Conservation (phyloP, 1,140 invertebrate genomes). For the Chionoecetes opilio region DNA sequence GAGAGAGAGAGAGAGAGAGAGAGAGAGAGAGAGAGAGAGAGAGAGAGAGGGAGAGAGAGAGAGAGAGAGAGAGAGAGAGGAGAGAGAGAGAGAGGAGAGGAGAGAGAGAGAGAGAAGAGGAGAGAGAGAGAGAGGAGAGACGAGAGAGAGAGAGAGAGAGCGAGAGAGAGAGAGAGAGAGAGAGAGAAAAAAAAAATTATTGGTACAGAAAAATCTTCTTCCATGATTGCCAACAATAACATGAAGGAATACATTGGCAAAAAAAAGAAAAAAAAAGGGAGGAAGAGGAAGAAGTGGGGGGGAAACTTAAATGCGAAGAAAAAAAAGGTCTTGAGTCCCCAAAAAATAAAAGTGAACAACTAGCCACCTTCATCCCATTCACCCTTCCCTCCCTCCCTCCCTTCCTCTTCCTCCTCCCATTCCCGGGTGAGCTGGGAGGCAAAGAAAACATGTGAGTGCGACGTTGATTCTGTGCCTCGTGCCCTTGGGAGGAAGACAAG, state of each 20-base stretch:
- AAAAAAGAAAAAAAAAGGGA: constrained; percentile 1
- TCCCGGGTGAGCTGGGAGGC: constrained; percentile 23
- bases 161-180: not conserved
- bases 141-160: too few relatives aligned
- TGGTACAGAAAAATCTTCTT: too few relatives aligned
- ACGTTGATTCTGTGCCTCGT: not conserved
- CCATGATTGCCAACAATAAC: too few relatives aligned
- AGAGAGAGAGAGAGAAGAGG: not conserved
- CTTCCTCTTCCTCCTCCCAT: not conserved
- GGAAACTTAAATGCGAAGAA: not conserved
- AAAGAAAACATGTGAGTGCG: constrained; percentile 7
- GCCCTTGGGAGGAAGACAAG: not conserved
- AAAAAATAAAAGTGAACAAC: constrained; percentile 5
- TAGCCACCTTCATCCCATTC: not conserved
- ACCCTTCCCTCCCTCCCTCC: not conserved
- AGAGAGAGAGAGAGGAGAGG: not conserved
- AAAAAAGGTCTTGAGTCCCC: not conserved
- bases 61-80: too few relatives aligned
- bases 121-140: not conserved
- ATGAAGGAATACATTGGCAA: not conserved
- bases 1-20: not conserved
- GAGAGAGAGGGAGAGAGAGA: not conserved
- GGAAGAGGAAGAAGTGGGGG: not conserved
- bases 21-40: not conserved
- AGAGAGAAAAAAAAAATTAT: not conserved